Evolutionary conservation across 2,797 vertebrate genomes (phyloP).

Genomic region (Sebastes steindachneri): DNA sequence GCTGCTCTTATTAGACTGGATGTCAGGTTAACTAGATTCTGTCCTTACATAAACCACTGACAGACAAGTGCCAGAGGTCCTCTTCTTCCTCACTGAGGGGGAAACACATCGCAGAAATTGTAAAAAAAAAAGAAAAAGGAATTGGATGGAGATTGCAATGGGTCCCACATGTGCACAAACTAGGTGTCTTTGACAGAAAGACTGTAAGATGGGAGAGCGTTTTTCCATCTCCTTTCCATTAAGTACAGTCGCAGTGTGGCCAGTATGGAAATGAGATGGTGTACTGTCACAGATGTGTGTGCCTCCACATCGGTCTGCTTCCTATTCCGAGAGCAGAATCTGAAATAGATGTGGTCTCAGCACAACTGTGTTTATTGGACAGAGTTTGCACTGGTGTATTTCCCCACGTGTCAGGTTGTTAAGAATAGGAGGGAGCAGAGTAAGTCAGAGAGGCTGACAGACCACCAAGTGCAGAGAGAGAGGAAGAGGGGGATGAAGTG

Average conservation of each 20-base stretch:
- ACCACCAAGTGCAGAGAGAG: conserved; percentile 38
- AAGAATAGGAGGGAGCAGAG: conserved; percentile 55
- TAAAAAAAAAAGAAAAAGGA: conserved; percentile 26
- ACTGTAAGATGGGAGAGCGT: conserved; percentile 23
- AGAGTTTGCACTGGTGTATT: conserved; percentile 55
- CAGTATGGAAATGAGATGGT: conserved; percentile 60
- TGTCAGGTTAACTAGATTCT: conserved; percentile 50
- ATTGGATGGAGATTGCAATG: conserved; percentile 14
- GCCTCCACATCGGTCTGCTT: conserved; percentile 65
- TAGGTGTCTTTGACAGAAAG: conserved; percentile 63
- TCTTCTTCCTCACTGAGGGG: conserved; percentile 10
- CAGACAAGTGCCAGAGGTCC: conserved; percentile 37
- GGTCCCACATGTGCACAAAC: conserved; percentile 33
- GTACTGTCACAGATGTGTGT: conserved; percentile 66
- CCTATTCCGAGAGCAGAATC: conserved; percentile 68
- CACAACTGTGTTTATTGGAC: conserved; percentile 72
- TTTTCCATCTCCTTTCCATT: conserved; percentile 72
- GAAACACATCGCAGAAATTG: conserved; percentile 30
- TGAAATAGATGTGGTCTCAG: conserved; percentile 74
- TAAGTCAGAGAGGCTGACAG: conserved; percentile 27
- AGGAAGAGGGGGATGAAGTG: conserved; percentile 28
- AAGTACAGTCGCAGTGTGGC: conserved; percentile 36
- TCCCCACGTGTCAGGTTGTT: conserved; percentile 71
- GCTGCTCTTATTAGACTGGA: conserved; percentile 40
- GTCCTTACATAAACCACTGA: conserved; percentile 22